phyloP scores from a whole-genome alignment of 2,888 invertebrate genomes.

The Stenoptilia bipunctidactyla region DNA sequence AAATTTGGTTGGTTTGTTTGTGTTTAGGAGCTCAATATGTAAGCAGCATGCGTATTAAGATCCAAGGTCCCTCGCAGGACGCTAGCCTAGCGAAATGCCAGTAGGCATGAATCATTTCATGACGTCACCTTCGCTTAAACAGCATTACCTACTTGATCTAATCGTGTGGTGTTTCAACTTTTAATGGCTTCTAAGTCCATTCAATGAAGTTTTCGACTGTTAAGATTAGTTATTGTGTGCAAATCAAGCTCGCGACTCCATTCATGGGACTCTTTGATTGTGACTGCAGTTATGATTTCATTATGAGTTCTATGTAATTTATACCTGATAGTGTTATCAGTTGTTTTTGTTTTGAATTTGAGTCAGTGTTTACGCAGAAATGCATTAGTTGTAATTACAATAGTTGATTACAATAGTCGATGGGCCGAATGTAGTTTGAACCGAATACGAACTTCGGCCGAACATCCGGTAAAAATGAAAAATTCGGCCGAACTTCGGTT shows the following conservation, averaged over 20 bases:
- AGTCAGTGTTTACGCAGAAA: too few relatives aligned
- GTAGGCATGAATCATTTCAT: constrained; percentile 1
- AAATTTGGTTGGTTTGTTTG: not conserved
- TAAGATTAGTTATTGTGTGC: constrained; percentile 35
- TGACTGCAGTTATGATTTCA: too few relatives aligned
- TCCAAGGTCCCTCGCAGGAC: not conserved
- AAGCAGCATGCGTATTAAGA: not conserved
- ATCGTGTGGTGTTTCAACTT: constrained; percentile 25
- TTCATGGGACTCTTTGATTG: not conserved
- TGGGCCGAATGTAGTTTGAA: too few relatives aligned
- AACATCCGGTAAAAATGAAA: too few relatives aligned
- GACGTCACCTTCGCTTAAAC: constrained; percentile 12
- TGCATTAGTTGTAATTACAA: too few relatives aligned
- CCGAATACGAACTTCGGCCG: too few relatives aligned
- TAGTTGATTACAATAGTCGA: too few relatives aligned
- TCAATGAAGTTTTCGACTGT: constrained; percentile 26
- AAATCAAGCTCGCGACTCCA: constrained; percentile 20
- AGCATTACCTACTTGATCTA: constrained; percentile 18
- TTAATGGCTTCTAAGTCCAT: constrained; percentile 53
- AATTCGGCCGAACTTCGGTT: too few relatives aligned
- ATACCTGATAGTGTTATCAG: too few relatives aligned
- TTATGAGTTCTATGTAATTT: too few relatives aligned
- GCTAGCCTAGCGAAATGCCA: not conserved
- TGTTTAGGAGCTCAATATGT: not conserved
- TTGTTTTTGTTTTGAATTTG: too few relatives aligned